phyloP scores from a whole-genome alignment of 2,888 invertebrate genomes.

The Pharmacophagus antenor region DNA sequence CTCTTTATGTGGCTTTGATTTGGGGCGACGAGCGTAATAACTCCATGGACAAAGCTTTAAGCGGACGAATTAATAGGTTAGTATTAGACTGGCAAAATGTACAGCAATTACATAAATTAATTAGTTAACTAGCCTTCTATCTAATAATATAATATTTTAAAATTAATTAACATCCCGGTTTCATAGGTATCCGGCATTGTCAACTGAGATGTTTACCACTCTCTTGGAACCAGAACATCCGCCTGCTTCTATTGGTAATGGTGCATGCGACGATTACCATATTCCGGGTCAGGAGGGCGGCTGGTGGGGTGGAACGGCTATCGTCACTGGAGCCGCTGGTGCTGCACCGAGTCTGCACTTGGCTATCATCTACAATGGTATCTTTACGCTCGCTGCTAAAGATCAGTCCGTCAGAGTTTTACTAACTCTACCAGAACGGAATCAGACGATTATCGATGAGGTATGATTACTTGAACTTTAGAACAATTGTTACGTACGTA shows the following conservation, averaged over 20 bases:
- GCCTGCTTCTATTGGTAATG: constrained; percentile 81
- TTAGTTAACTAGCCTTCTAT: neutral
- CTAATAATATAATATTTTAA: neutral
- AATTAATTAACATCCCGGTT: neutral
- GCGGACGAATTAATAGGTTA: constrained; percentile 85
- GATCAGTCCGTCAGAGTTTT: constrained; percentile 86
- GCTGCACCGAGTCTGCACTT: constrained; percentile 90
- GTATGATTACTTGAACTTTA: constrained; percentile 52
- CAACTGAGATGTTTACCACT: constrained; percentile 91
- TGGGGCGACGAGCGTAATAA: constrained; percentile 85
- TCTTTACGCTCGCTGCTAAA: constrained; percentile 83
- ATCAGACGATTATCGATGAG: constrained; percentile 87
- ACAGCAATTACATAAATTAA: neutral
- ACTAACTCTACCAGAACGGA: constrained; percentile 86
- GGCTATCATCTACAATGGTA: constrained; percentile 90
- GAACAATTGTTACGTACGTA: neutral
- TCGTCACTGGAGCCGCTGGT: constrained; percentile 90
- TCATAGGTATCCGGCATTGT: constrained; percentile 84
- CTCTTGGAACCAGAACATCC: constrained; percentile 85
- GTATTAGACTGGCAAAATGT: neutral
- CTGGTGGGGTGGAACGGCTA: constrained; percentile 94
- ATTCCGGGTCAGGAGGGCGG: constrained; percentile 79
- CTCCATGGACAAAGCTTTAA: constrained; percentile 85
- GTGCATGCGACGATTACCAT: constrained; percentile 78
- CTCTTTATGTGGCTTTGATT: constrained; percentile 87